Base-by-base conservation (phyloP, 1,140 invertebrate species). In the Rhynchophorus ferrugineus region DNA sequence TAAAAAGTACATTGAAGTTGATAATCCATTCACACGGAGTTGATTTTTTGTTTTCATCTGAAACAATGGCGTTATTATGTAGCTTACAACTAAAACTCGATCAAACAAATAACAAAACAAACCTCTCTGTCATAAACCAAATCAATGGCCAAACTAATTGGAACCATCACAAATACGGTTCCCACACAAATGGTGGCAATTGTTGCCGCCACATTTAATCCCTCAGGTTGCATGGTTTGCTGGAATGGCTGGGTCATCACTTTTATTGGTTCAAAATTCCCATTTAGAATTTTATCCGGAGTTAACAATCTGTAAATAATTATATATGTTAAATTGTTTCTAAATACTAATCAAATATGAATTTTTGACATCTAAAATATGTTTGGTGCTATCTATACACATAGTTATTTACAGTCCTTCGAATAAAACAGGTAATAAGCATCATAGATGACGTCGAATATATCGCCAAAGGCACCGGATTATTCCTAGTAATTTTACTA, bases 41-140 rank as follows among this genome's bases (percentile, higher is more conserved):
- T 90, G 87, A 67, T 89, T 88, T 69, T 87, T 85, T 1, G 85
- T 81, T 72, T 85, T 85, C 46, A 83, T 83, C 87, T 91, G 73
- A 47, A 79, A 47, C 13, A 8, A 13, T 13, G 3, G 18, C 5
- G 29, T 21, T 2, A 20, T 44, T n/a, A 29, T n/a, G 24, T 29
- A 29, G 11, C 11, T 29, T 29, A 29, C n/a, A n/a, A n/a, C n/a
- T n/a, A n/a, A n/a, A n/a, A n/a, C n/a, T n/a, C n/a, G n/a, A n/a
- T n/a, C n/a, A n/a, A n/a, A n/a, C n/a, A n/a, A n/a, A n/a, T n/a
- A n/a, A n/a, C n/a, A n/a, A n/a, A n/a, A n/a, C n/a, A n/a, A n/a
- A 91, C 89, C 77, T 91, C 84, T 68, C 87, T 74, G 71, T 91
- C 89, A 61, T 85, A 81, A 1, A 91, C 87, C 70, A 90, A 81